These are phyloP conservation scores for Trichomalopsis sarcophagae DNA, from an alignment of 1,140 invertebrate species.

Conservation along the genomic window DNA sequence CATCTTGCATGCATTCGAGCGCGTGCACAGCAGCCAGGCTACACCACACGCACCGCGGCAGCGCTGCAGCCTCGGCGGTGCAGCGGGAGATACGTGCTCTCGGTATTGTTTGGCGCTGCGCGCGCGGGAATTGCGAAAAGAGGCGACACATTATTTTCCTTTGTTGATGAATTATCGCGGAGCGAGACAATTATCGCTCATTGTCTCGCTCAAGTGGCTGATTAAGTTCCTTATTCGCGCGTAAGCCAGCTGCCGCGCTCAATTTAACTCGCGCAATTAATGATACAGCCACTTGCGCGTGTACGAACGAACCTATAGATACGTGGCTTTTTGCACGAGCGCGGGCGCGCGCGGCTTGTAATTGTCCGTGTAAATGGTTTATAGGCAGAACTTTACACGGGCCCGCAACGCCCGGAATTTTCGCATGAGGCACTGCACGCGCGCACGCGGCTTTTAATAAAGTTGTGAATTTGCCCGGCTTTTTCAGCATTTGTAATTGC, in stretches of 20 bases:
- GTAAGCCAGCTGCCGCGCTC: not conserved
- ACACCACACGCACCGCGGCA: not conserved
- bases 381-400: conserved; percentile 31
- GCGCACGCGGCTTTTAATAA: not conserved
- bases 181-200: too few relatives aligned
- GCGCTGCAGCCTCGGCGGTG: too few relatives aligned
- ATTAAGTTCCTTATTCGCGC: conserved; percentile 7
- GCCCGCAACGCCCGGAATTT: not conserved
- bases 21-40: not conserved
- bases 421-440: not conserved
- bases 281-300: not conserved
- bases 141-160: conserved; percentile 40
- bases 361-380: conserved; percentile 26
- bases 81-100: not conserved
- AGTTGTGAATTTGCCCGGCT: not conserved
- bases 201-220: conserved; percentile 30
- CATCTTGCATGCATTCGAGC: too few relatives aligned
- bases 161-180: conserved; percentile 43
- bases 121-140: conserved; percentile 34
- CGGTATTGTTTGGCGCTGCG: conserved; percentile 21
- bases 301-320: not conserved
- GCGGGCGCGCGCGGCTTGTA: not conserved
- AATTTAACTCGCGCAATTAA: conserved; percentile 33
- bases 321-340: not conserved
- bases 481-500: conserved; percentile 28